A percentile compares a stretch with the other conserved stretches of the same genome.
These are phyloP conservation scores for Eurypyga helias DNA, from an alignment of 2,113 vertebrate genomes.

Conservation along the genomic window DNA sequence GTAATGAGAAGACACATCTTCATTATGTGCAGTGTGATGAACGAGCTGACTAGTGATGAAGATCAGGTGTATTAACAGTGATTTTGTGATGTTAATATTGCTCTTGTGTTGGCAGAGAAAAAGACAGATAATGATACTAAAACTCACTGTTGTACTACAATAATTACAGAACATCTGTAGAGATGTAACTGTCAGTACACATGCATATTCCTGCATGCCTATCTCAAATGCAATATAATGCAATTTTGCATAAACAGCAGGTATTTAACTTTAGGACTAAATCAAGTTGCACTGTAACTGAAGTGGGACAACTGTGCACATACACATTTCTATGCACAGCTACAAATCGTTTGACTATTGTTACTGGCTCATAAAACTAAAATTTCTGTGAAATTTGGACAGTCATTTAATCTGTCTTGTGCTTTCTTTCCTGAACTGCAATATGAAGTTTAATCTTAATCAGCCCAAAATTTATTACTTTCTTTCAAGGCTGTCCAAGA, in stretches of 20 bases:
- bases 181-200: neutral
- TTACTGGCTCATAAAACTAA: neutral
- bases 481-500: neutral
- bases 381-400: neutral
- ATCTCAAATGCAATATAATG: neutral
- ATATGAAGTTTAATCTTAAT: neutral
- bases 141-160: neutral
- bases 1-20: neutral
- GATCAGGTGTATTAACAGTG: neutral
- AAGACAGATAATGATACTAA: fast-evolving
- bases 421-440: neutral
- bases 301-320: neutral
- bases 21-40: neutral
- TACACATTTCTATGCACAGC: neutral
- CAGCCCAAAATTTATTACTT: neutral
- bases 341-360: neutral
- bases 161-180: neutral
- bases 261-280: neutral
- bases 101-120: neutral
- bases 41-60: neutral
- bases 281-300: neutral
- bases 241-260: neutral
- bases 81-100: neutral
- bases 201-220: neutral
- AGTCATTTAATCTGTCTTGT: neutral